phyloP scores from a whole-genome alignment of 1,140 invertebrate species.

The Philopotamus ludificatus region DNA sequence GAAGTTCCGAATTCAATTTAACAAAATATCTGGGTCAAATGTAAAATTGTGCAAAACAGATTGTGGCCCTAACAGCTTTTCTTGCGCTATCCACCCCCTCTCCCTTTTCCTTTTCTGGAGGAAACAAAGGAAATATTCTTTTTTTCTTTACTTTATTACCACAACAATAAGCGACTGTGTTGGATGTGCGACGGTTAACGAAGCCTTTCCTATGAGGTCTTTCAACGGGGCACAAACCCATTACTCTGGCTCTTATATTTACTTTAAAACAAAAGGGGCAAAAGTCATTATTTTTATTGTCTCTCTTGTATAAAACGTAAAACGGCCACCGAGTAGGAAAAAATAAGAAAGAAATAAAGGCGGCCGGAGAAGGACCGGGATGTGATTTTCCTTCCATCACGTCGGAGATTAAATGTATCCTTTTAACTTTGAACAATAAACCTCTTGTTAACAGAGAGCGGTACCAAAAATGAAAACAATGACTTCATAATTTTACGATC shows the following conservation, averaged over 20 bases:
- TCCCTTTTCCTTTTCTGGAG: neutral
- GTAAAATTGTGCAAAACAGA: no score
- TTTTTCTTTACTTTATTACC: neutral
- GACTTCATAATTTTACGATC: no score
- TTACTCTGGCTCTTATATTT: neutral
- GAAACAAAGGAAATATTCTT: neutral
- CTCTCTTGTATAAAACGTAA: neutral
- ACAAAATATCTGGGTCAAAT: no score
- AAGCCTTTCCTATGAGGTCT: neutral
- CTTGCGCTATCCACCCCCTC: no score
- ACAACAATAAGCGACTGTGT: neutral
- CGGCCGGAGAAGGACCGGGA: neutral
- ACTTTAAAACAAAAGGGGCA: neutral
- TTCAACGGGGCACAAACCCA: neutral
- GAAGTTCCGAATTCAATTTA: no score
- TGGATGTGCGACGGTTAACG: neutral
- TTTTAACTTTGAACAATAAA: neutral
- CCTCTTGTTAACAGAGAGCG: neutral
- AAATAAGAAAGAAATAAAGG: no score
- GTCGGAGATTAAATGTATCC: neutral
- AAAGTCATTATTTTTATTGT: neutral
- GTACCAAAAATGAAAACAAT: no score
- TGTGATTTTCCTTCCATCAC: neutral
- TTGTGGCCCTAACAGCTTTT: no score
- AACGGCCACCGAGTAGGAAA: neutral